phyloP scores from a whole-genome alignment of 2,113 vertebrate species.

The rat (Rattus norvegicus) region DNA sequence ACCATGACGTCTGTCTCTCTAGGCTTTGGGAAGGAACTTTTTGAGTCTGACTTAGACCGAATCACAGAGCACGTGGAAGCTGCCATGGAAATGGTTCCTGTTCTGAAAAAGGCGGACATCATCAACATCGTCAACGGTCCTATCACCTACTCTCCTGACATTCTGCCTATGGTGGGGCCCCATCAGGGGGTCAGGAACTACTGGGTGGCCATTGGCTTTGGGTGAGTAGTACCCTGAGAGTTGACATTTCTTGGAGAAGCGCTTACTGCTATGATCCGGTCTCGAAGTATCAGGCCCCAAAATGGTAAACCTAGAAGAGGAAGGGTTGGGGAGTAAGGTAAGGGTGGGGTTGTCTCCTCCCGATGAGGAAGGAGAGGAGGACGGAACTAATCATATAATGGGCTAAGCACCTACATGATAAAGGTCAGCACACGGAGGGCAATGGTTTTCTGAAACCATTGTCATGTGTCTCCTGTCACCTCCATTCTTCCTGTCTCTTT shows the following conservation, averaged over 20 bases:
- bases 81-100: constrained; percentile 97
- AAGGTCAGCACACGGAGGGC: neutral
- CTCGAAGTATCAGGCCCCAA: neutral
- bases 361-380: neutral
- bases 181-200: constrained; percentile 95
- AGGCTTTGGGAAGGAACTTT: constrained; percentile 99
- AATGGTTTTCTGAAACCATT: constrained; percentile 18
- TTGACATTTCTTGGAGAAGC: neutral
- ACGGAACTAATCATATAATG: neutral
- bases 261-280: neutral
- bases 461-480: constrained; percentile 16
- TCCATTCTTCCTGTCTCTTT: constrained; percentile 28
- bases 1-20: constrained; percentile 55
- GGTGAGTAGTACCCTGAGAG: constrained; percentile 86
- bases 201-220: constrained; percentile 97
- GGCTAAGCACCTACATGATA: neutral
- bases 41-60: constrained; percentile 97
- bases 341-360: neutral
- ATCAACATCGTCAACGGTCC: constrained; percentile 95
- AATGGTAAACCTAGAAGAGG: neutral
- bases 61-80: constrained; percentile 95
- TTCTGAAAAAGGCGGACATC: constrained; percentile 95
- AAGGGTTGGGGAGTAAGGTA: too few species aligned
- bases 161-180: constrained; percentile 98
- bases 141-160: constrained; percentile 98